A percentile compares a stretch with the other conserved stretches of the same genome.
phyloP scores from a whole-genome alignment of 2,797 vertebrate species.

The Adelosebastes latens region DNA sequence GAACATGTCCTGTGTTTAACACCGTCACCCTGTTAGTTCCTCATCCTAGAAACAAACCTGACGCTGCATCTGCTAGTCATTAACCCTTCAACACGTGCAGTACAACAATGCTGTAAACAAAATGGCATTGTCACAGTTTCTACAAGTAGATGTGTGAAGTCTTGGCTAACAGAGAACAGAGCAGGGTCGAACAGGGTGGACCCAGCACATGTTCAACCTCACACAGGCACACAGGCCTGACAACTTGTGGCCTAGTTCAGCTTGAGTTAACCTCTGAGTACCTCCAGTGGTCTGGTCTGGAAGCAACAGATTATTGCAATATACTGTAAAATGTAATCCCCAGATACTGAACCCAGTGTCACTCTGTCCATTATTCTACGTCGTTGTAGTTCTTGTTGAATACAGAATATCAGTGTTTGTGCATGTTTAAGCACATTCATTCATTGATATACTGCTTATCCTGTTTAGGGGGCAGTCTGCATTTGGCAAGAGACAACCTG shows the following conservation, averaged over 20 bases:
- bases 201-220: constrained; percentile 66
- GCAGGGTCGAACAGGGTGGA: constrained; percentile 39
- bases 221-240: constrained; percentile 57
- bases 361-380: background rate
- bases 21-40: constrained; percentile 43
- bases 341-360: background rate
- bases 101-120: constrained; percentile 75
- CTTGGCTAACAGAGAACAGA: constrained; percentile 74
- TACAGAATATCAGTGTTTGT: background rate
- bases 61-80: constrained; percentile 77
- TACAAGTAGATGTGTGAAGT: constrained; percentile 57
- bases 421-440: background rate
- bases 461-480: background rate
- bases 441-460: background rate
- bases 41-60: constrained; percentile 55
- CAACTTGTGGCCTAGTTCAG: constrained; percentile 56
- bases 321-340: background rate
- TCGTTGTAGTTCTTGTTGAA: background rate
- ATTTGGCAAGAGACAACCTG: background rate
- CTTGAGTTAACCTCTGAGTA: constrained; percentile 46
- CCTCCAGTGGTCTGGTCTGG: constrained; percentile 7
- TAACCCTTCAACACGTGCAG: constrained; percentile 68
- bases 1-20: constrained; percentile 52
- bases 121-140: constrained; percentile 58
- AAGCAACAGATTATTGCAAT: background rate